Evolutionary conservation across 2,797 vertebrate species (phyloP), one percentile per base, ranked within the genome.

Genomic region (Sylvilagus floridanus): DNA sequence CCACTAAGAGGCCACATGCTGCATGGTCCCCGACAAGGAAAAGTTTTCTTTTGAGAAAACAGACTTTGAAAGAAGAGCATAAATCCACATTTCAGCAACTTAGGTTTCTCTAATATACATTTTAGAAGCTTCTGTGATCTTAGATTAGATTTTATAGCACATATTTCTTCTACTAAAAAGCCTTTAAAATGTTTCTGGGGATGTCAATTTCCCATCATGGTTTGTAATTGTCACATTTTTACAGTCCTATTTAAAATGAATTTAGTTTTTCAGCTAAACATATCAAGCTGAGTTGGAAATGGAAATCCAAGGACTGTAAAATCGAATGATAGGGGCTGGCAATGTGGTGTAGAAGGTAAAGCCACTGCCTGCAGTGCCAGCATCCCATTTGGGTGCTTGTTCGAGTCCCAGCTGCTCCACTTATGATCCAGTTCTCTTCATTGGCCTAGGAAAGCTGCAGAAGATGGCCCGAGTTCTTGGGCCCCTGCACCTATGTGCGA

Each of bases 161-260:
- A 19, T 81, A 87, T 84, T 95, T 97, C 91, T 96, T 78, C 81
- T 62, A 71, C 68, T 95, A 81, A 94, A 95, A 93, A 84, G 52
- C 17, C 30, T 50, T 77, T 60, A 8, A 68, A 84, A 7, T 54
- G 63, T 86, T 88, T 75, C 60, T 12, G 28, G 78, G 72, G 79
- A 91, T 14, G 0, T 87, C 94, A 83, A 84, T 95, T 91, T 90
- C 66, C 71, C 73, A 85, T 90, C 72, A 69, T 10, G 32, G 62
- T 54, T 84, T 88, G 50, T 76, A 85, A 84, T 73, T 86, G 73
- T 90, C 94, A 84, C 87, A 30, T 76, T 85, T 92, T 96, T 95
- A 92, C 24, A 57, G 77, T 84, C 71, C 65, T 77, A 13, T 72
- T 92, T 88, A 84, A 96, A 88, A 69, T 32, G 66, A 86, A 94